Percentiles rank a stretch among this genome's conserved stretches.
These are phyloP conservation scores for Lepidocyrtoides sp. DNA, from an alignment of 2,888 invertebrate genomes.

Conservation along the genomic window DNA sequence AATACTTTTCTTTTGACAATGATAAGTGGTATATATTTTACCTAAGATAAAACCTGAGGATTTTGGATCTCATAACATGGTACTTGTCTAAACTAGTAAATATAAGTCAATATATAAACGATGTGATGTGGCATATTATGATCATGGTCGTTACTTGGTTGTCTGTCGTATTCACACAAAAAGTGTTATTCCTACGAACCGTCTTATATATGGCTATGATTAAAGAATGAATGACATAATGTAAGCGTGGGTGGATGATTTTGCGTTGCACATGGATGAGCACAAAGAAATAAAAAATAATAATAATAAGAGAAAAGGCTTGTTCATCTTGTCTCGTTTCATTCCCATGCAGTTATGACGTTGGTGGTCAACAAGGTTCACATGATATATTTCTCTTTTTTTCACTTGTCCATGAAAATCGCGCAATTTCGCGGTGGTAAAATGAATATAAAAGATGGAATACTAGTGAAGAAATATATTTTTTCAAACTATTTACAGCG, in stretches of 20 bases:
- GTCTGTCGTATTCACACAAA: slow-evolving; percentile 16
- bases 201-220: background rate
- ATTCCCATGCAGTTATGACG: slow-evolving; percentile 17
- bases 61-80: slow-evolving; percentile 36
- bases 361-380: slow-evolving; percentile 41
- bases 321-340: slow-evolving; percentile 4
- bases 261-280: slow-evolving; percentile 40
- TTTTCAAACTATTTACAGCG: background rate
- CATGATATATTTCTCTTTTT: slow-evolving; percentile 44
- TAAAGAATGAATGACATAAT: slow-evolving; percentile 38
- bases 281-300: background rate
- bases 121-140: background rate
- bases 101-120: slow-evolving; percentile 21
- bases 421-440: slow-evolving; percentile 57
- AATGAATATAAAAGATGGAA: background rate
- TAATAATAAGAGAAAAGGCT: slow-evolving; percentile 43
- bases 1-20: slow-evolving; percentile 70
- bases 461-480: background rate
- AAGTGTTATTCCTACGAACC: background rate
- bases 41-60: slow-evolving; percentile 63
- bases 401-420: slow-evolving; percentile 42
- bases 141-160: slow-evolving; percentile 4
- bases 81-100: background rate
- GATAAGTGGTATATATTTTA: slow-evolving; percentile 71
- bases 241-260: slow-evolving; percentile 66